Base-by-base conservation (phyloP, 2,888 invertebrate species). In the Tetropium fuscum region DNA sequence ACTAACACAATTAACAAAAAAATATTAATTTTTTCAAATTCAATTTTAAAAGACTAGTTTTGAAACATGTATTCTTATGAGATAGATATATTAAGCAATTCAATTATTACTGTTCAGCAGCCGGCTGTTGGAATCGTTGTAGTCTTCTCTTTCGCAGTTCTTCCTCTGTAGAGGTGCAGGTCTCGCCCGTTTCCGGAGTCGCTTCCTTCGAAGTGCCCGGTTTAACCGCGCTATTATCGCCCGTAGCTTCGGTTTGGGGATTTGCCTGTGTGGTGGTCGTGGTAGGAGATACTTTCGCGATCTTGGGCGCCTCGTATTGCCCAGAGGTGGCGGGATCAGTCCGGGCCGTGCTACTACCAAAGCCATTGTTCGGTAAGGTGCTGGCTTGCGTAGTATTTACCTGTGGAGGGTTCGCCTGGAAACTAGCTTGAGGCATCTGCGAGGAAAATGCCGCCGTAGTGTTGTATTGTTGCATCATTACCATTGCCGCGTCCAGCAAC, bases 391-490 rank as follows among this genome's bases (percentile, higher is more conserved):
- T 7, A 4, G 15, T 13, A n/a, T 48, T 48, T 20, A 20, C 19
- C 6, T 18, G 36, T n/a, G 36, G 8, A 11, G 22, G 2, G 13
- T 11, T 8, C 10, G 48, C n/a, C 20, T 32, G 47, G 10, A 11
- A 19, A 19, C 15, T 34, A 4, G 82, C 81, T 53, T 60, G 59
- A 11, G 76, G 74, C 60, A 74, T 68, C 34, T 74, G 71, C 55
- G 73, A 64, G 3, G 79, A 78, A 20, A 80, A 59, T 43, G 88
- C 83, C 44, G 89, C 88, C 15, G 91, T 88, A 44, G 87, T 84
- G 59, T 91, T 89, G 81, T 98, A 98, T 80, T 98, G 97, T 75
- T 94, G 93, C 93, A 98, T 95, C 83, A 98, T 90, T 44, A 94
- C 84, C 60, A 93, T 92, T 2, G 97, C 96, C 34, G 97, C 95